phyloP scores from a whole-genome alignment of 2,113 vertebrate genomes.

The Furnarius figulus region DNA sequence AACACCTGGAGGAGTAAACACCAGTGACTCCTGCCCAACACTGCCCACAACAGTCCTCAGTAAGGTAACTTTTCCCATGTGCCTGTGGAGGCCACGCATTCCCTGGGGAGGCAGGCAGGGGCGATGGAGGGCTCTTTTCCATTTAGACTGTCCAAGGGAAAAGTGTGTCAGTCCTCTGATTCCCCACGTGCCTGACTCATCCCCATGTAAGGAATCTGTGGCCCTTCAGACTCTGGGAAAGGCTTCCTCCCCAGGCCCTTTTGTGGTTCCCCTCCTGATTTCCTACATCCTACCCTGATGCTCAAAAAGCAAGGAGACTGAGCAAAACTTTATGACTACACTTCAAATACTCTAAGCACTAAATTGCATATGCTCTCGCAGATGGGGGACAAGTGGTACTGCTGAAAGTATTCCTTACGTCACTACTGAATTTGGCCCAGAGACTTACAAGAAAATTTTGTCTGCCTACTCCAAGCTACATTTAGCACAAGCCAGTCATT shows the following conservation, averaged over 20 bases:
- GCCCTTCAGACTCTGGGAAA: neutral
- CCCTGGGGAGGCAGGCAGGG: neutral
- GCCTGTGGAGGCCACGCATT: fast-evolving
- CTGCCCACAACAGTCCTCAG: neutral
- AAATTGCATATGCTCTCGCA: neutral
- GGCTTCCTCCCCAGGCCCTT: neutral
- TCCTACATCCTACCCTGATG: neutral
- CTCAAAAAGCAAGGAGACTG: neutral
- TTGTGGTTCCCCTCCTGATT: neutral
- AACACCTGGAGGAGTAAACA: neutral
- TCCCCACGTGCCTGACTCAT: neutral
- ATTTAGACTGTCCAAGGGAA: neutral
- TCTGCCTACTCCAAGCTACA: conserved; percentile 54
- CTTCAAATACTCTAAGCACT: neutral
- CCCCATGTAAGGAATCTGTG: neutral
- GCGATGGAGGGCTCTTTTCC: neutral
- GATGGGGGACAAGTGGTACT: neutral
- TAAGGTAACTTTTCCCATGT: neutral
- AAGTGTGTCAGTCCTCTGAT: neutral
- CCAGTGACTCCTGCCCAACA: neutral
- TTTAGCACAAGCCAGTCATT: conserved; percentile 54
- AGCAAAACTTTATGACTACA: neutral
- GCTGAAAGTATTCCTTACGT: neutral
- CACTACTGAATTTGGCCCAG: neutral
- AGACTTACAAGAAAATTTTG: conserved; percentile 45